phyloP scores from a whole-genome alignment of 2,113 vertebrate genomes.

The Dromas ardeola region DNA sequence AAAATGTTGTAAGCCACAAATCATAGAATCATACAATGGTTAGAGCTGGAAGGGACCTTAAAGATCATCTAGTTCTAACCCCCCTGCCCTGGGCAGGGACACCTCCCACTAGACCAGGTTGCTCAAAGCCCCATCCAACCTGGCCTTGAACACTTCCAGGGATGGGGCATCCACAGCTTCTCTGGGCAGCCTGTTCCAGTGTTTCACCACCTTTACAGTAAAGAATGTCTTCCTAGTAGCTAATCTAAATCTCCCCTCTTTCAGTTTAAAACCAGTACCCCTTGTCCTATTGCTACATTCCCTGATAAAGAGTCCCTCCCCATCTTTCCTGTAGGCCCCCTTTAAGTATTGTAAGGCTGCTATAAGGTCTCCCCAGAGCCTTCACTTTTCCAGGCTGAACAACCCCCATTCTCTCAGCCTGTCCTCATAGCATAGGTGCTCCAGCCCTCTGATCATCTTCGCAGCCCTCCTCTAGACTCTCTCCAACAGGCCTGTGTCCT shows the following conservation, averaged over 20 bases:
- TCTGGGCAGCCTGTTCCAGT: no score
- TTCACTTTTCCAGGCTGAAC: background rate
- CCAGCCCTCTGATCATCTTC: background rate
- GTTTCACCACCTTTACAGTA: no score
- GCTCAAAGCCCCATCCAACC: no score
- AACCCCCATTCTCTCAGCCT: background rate
- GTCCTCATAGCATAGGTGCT: background rate
- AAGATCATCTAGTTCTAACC: no score
- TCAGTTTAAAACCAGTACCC: background rate
- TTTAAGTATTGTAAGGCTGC: background rate
- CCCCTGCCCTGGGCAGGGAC: no score
- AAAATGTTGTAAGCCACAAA: background rate
- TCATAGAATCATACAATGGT: no score
- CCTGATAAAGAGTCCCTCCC: background rate
- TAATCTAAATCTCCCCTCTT: background rate
- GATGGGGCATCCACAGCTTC: no score
- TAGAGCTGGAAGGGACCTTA: no score
- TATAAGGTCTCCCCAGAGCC: background rate
- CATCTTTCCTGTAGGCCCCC: background rate
- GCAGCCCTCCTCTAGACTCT: background rate
- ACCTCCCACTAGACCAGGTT: no score
- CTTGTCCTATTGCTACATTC: background rate
- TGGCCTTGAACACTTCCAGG: no score
- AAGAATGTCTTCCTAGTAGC: background rate
- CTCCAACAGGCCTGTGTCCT: background rate